phyloP scores from a whole-genome alignment of 2,888 invertebrate genomes.

The Andrena marginata region DNA sequence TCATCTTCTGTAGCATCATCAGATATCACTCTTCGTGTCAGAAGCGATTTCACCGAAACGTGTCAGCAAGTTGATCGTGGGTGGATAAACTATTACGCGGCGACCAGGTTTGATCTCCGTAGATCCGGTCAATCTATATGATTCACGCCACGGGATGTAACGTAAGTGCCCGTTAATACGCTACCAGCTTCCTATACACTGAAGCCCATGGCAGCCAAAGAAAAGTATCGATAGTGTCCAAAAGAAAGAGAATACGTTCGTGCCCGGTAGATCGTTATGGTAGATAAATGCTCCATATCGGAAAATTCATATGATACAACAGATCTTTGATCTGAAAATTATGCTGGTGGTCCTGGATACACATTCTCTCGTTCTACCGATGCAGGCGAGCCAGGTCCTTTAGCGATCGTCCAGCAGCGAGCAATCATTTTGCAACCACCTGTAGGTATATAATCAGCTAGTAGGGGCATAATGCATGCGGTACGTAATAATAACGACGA shows the following conservation, averaged over 20 bases:
- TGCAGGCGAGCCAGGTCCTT: not conserved
- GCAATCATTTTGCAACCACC: slow-evolving; percentile 78
- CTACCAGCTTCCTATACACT: slow-evolving; percentile 62
- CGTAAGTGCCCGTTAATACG: slow-evolving; percentile 47
- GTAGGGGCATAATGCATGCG: slow-evolving; percentile 42
- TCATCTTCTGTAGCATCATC: no score
- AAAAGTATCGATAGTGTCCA: slow-evolving; percentile 5
- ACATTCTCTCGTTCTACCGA: slow-evolving; percentile 36
- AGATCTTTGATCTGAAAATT: slow-evolving; percentile 56
- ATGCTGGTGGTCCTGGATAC: slow-evolving; percentile 59
- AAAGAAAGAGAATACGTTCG: slow-evolving; percentile 29
- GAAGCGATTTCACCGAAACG: not conserved
- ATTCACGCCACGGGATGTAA: slow-evolving; percentile 1
- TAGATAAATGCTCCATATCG: slow-evolving; percentile 64
- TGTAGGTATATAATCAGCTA: slow-evolving; percentile 72
- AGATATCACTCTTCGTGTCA: slow-evolving; percentile 1
- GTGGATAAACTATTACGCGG: slow-evolving; percentile 50
- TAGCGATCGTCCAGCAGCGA: slow-evolving; percentile 15
- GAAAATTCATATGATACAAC: slow-evolving; percentile 68
- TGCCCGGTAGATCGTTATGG: slow-evolving; percentile 53
- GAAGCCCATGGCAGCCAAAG: slow-evolving; percentile 31
- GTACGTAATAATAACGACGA: slow-evolving; percentile 75
- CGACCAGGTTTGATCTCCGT: not conserved
- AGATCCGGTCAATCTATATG: not conserved
- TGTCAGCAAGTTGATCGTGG: slow-evolving; percentile 33